Evolutionary conservation across 2,113 vertebrate genomes (phyloP), one percentile per base, ranked within the genome.

Genomic region (Calidris pygmaea): DNA sequence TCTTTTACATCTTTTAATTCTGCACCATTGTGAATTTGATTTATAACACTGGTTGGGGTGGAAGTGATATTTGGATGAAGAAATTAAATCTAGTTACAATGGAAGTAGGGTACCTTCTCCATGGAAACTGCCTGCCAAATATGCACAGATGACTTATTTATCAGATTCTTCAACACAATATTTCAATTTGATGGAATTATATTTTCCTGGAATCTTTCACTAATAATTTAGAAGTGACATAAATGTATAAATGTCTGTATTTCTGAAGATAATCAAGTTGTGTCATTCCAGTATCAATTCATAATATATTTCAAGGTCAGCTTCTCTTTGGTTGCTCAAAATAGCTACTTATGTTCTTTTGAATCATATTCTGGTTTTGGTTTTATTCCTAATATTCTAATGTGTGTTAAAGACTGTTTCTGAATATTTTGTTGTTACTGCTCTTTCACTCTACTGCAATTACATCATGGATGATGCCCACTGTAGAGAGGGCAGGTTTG

Each of bases 171-270:
- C 75, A 77, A 37, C 12, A 67, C 5, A 55, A 27, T 76, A 77
- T 62, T 70, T 90, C 82, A 77, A 50, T 88, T 80, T 52, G 48
- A 93, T 77, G 16, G 20, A 56, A 93, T 90, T 90, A 23, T 70
- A 89, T 83, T 91, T 95, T 83, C 67, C 67, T 74, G 14, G 37
- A 90, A 66, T 86, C 26, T 71, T 89, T 77, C 37, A 55, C 50
- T 91, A 94, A 96, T 80, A 90, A 80, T 85, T 90, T 90, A 32
- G 37, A 96, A 76, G 55, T 58, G 67, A 58, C 63, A 79, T 91
- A 83, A 88, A 80, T 3, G 0, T 30, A 77, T 45, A 91, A 82
- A 87, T 32, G 41, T 74, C 87, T 74, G 34, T 68, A 71, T 88
- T 86, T 80, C 32, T 66, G 63, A 88, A 77, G 17, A 88, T 58